phyloP scores from a whole-genome alignment of 2,888 invertebrate species.

The Stenichneumon culpator region DNA sequence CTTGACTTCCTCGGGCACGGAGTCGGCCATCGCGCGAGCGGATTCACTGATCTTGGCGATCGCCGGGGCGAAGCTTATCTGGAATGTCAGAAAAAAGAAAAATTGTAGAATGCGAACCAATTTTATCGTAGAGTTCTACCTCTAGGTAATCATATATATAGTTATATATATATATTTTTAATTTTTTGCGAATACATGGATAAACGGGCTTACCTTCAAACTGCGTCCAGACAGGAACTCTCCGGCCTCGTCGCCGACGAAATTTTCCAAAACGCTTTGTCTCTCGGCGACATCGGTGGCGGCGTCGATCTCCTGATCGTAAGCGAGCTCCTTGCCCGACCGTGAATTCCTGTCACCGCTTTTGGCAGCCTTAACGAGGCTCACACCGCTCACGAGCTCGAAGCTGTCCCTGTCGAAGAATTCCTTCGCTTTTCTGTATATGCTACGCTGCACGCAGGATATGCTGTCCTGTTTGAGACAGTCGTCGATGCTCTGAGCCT shows the following conservation, averaged over 20 bases:
- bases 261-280: conserved; percentile 87
- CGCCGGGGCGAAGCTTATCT: conserved; percentile 83
- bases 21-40: conserved; percentile 85
- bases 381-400: conserved; percentile 87
- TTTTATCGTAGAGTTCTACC: neutral
- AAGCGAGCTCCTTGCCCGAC: conserved; percentile 85
- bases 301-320: conserved; percentile 86
- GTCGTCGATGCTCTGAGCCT: conserved; percentile 85
- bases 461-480: conserved; percentile 89
- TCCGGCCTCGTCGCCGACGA: conserved; percentile 86
- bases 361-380: conserved; percentile 83
- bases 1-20: conserved; percentile 87
- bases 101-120: neutral
- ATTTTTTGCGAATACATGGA: neutral
- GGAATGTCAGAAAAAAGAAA: conserved; percentile 27
- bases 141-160: too few relatives aligned
- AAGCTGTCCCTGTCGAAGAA: conserved; percentile 88
- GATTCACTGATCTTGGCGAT: conserved; percentile 83
- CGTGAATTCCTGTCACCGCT: conserved; percentile 84
- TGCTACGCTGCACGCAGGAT: conserved; percentile 88
- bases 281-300: conserved; percentile 86
- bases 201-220: conserved; percentile 78
- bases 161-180: too few relatives aligned
- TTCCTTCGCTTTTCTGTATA: conserved; percentile 87
- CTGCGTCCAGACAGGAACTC: conserved; percentile 87